Base-by-base conservation (phyloP, 2,113 vertebrate genomes). In the Charina bottae region DNA sequence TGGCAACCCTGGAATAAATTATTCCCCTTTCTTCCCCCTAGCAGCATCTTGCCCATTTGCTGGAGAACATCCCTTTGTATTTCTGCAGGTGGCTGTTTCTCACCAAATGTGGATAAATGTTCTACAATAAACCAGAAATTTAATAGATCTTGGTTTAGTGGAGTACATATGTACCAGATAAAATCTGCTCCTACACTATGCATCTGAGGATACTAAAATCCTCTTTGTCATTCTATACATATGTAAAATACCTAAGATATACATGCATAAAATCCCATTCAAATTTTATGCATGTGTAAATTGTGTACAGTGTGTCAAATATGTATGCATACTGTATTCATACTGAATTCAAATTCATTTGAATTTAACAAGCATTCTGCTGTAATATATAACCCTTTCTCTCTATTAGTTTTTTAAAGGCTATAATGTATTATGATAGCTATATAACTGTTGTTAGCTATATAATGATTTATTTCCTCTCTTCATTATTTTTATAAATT, bases 401-500 rank as follows among this genome's bases (percentile, higher is more conserved):
- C 33, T 78, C 33, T 21, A 21, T 78, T 78, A 42, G 1, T 78
- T 3, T 78, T 49, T 49, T 49, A 49, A 49, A 49, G 6, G 49
- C 49, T 49, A 42, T 78, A 78, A 78, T 42, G 72, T 78, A 78
- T 23, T 78, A 42, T 78, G 33, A 78, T 78, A 78, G 17, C 6
- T 78, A 42, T 78, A 78, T 42, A 19, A 21, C 7, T 83, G 68
- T 37, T 60, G 64, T 0, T 60, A 60, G 55, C 37, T 37, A 17
- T 10, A 12, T 33, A 1, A 83, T 19, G 60, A 49, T 90, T 19
- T 46, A 1, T 46, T 7, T 12, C 1, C 11, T 68, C 53, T 56
- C 23, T 17, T 85, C 83, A 28, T 0, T 26, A 78, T 78, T 49
- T 91, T 89, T 92, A 92, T 55, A 49, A 92, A 94, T 37, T 42